Evolutionary conservation across 2,113 vertebrate genomes (phyloP), one percentile per base, ranked within the genome.

Genomic region (Semnornis frantzii): DNA sequence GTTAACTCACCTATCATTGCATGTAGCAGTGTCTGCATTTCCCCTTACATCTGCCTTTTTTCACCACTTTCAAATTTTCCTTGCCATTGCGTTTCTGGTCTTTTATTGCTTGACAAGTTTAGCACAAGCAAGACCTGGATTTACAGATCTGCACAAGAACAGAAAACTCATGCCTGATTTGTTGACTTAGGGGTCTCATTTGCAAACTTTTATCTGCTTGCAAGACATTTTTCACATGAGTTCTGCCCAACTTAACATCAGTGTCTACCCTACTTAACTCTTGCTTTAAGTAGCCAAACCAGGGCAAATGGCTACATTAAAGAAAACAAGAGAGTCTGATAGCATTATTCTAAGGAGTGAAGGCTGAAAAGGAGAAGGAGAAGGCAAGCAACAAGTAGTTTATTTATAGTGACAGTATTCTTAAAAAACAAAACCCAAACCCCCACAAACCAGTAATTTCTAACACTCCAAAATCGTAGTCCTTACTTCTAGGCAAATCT

Each of bases 321-420:
- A 63, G 30, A 34, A 81, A 88, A 60, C 5, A 37, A 17, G 6
- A n/a, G 6, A 64, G 8, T 20, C 74, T 65, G 50, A 42, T 0
- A 76, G 11, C 5, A 23, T 89, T 74, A 71, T 65, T 78, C 55
- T 75, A 75, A 83, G 20, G 71, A 89, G 24, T 87, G 28, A 62
- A 82, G 87, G 71, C 71, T 94, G 89, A 81, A 76, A 86, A 91
- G 89, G 59, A 74, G 57, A 95, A 91, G 24, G 8, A 57, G 5
- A 39, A 70, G 12, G 6, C 12, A 31, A 87, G 50, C 16, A 64
- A 60, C 4, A 66, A 77, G 13, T 31, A 66, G 25, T 75, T 77
- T 52, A 27, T n/a, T 66, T 58, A 68, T 72, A 78, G 23, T 5
- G 16, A 65, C 12, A 50, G 39, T 54, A 54, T n/a, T 93, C 28